Evolutionary conservation across 2,113 vertebrate species (phyloP).

Genomic region (Bos javanicus): DNA sequence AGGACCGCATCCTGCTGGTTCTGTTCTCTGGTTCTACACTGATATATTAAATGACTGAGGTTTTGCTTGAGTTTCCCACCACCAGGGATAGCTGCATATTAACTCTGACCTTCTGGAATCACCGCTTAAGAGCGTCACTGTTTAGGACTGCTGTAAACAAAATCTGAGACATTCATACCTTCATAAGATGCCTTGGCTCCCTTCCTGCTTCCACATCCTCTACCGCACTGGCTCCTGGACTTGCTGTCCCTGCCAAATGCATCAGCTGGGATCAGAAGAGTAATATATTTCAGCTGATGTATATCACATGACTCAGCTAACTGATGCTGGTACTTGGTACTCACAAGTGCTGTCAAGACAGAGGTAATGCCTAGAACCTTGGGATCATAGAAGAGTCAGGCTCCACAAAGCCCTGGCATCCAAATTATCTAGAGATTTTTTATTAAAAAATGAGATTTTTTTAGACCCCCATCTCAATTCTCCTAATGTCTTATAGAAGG

Average conservation of each 20-base stretch:
- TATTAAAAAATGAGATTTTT: background rate
- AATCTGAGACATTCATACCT: background rate
- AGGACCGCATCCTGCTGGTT: background rate
- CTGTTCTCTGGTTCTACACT: background rate
- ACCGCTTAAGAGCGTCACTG: background rate
- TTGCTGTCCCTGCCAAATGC: background rate
- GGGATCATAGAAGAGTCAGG: background rate
- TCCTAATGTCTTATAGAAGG: background rate
- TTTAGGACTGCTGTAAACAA: background rate
- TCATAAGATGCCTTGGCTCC: background rate
- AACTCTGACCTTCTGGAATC: background rate
- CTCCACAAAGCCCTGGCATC: background rate
- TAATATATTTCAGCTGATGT: constrained; percentile 26
- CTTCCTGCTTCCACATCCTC: background rate
- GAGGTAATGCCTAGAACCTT: background rate
- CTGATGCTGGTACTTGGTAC: background rate
- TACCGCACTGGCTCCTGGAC: background rate
- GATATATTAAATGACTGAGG: background rate
- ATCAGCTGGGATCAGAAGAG: background rate
- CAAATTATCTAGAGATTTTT: background rate
- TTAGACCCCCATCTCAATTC: background rate
- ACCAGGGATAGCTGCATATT: background rate
- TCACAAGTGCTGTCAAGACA: background rate
- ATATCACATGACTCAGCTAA: background rate
- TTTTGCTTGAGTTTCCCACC: background rate